Evolutionary conservation across 2,113 vertebrate species (phyloP).

Genomic region (Anser brachyrhynchus): DNA sequence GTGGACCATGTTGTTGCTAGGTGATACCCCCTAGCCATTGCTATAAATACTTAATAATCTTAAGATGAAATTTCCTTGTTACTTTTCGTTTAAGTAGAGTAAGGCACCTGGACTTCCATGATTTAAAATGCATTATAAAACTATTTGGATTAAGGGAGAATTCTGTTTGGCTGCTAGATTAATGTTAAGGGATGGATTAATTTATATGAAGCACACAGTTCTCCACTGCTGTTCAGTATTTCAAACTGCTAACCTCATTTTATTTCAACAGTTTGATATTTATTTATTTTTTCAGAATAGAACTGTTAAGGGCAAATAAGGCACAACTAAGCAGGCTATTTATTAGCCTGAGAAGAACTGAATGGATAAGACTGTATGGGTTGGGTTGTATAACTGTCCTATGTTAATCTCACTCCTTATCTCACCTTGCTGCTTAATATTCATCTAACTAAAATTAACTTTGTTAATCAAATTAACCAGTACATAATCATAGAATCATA

Average conservation of each 20-base stretch:
- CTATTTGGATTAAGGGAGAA: conserved; percentile 56
- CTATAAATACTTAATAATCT: conserved; percentile 71
- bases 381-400: conserved; percentile 34
- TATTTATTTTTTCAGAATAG: conserved; percentile 32
- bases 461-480: conserved; percentile 21
- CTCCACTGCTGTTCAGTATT: conserved; percentile 60
- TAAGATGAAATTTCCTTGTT: conserved; percentile 70
- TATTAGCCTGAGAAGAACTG: conserved; percentile 58
- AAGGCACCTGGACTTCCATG: conserved; percentile 52
- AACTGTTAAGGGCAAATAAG: conserved; percentile 53
- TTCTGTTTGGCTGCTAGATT: conserved; percentile 72
- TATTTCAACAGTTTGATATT: conserved; percentile 19
- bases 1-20: conserved; percentile 53
- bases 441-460: conserved; percentile 60
- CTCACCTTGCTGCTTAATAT: conserved; percentile 59
- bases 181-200: conserved; percentile 66
- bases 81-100: conserved; percentile 67
- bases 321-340: conserved; percentile 59
- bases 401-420: conserved; percentile 42
- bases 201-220: conserved; percentile 49
- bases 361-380: conserved; percentile 27
- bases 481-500: not conserved
- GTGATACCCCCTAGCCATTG: conserved; percentile 39
- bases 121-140: conserved; percentile 67
- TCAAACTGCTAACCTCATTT: conserved; percentile 66